A percentile compares a stretch with the other conserved stretches of the same genome.
Evolutionary conservation across 1,140 invertebrate species (phyloP).

Genomic region (Leptinotarsa defecta): DNA sequence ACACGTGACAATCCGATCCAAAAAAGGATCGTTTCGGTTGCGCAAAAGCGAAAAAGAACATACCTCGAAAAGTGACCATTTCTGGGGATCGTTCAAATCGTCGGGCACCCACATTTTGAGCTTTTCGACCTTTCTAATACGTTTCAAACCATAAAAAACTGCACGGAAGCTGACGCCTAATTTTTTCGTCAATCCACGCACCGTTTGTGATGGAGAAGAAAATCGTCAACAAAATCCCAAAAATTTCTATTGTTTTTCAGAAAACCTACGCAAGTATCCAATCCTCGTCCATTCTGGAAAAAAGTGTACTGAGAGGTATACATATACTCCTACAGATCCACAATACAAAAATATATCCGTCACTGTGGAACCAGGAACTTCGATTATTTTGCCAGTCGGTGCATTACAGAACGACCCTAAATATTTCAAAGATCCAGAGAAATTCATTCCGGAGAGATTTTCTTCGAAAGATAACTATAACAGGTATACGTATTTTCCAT

Average conservation of each 20-base stretch:
- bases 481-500: slow-evolving; percentile 12
- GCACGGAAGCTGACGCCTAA: too few species aligned
- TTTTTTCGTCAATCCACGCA: too few species aligned
- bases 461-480: neutral
- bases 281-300: neutral
- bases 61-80: too few species aligned
- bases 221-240: too few species aligned
- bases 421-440: neutral
- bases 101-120: too few species aligned
- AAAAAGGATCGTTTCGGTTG: too few species aligned
- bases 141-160: too few species aligned
- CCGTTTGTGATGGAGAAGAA: too few species aligned
- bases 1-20: too few species aligned
- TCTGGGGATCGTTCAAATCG: too few species aligned
- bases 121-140: too few species aligned
- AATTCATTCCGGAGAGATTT: slow-evolving; percentile 27
- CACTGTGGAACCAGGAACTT: slow-evolving; percentile 9
- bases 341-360: slow-evolving; percentile 23
- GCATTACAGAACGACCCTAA: slow-evolving; percentile 14
- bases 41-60: too few species aligned
- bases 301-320: slow-evolving; percentile 21
- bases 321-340: slow-evolving; percentile 3
- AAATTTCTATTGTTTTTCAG: slow-evolving; percentile 6
- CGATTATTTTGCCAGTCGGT: slow-evolving; percentile 1
- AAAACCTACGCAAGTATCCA: slow-evolving; percentile 13